Evolutionary conservation across 2,113 vertebrate species (phyloP), one percentile per base, ranked within the genome.

Genomic region (Zosterops lateralis): DNA sequence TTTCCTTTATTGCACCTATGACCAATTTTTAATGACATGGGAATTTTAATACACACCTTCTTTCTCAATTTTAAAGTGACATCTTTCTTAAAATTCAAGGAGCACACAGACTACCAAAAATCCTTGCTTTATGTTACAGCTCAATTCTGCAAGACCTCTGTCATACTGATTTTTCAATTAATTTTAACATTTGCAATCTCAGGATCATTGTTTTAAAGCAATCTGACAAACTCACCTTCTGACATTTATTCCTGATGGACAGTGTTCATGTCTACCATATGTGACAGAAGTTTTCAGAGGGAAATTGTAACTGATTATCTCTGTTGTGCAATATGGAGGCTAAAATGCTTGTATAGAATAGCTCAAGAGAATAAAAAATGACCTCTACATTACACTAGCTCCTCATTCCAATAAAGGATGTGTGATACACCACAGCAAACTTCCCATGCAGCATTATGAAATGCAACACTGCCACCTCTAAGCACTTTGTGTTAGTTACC

Each of bases 381-480:
- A 68, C 17, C 28, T 24, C 70, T 72, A 34, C 50, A 54, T 9
- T 75, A 50, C 40, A 18, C 14, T 34, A 58, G 7, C 7, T 77
- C 64, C 31, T 67, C 45, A 20, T 47, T 87, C 38, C 66, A 70
- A 3, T n/a, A 70, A 66, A 5, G 1, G 26, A 32, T 50, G 56
- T 50, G 29, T 76, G 70, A 62, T 62, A 42, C 5, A 67, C 26
- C 73, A 62, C 0, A 84, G 81, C 54, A 89, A 62, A 54, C 29
- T 38, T 29, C 50, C 21, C 2, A 6, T 32, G 21, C 45, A 66
- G 47, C 10, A 14, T 38, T 92, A 50, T 7, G 50, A 87, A 82
- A 87, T 58, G 74, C 80, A 94, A 87, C 6, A 89, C 87, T 95
- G 77, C 92, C 89, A 91, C 75, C 84, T 76, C n/a, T 42, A 42